Base-by-base conservation (phyloP, 1,140 invertebrate species). In the Bombus impatiens region DNA sequence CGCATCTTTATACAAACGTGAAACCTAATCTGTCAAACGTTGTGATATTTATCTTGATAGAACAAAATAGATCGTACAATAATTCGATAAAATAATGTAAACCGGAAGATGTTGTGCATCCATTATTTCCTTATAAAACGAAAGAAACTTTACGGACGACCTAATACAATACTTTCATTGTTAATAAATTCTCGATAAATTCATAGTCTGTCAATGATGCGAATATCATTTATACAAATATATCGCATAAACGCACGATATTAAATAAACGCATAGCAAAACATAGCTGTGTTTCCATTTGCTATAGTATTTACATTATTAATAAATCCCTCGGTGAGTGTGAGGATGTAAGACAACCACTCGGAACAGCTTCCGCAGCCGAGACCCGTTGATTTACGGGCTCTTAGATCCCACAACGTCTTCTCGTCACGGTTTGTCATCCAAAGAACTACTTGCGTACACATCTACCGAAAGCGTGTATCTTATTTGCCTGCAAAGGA, bases 351-450 rank as follows among this genome's bases (percentile, higher is more conserved):
- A 57, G 44, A 35, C 32, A 53, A 53, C 5, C 18, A 35, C 8
- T 76, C 25, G 44, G 44, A 76, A 25, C 28, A 37, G 32, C 15
- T 37, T 28, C 1, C 13, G 10, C 35, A 28, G 18, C 53, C 32
- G n/a, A 57, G 32, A 2, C 8, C 5, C 2, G 53, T 77, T 77
- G 75, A 59, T 59, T 40, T 40, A 59, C 75, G 53, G 59, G 4
- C 37, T 40, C 37, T 40, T 37, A 37, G 53, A 59, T 78, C 28
- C 28, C 6, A 13, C 3, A 28, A 62, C 75, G 28, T 42, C 37
- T 18, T 62, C n/a, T 62, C 76, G 28, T 62, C 47, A 22, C 57
- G 47, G 57, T 40, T 78, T 62, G 76, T 62, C 76, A 18, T 62
- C 32, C 76, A 40, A 77, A 28, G 53, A 37, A 59, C 42, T 35